phyloP scores from a whole-genome alignment of 2,888 invertebrate species.

The Brachynemurus nebulosus region DNA sequence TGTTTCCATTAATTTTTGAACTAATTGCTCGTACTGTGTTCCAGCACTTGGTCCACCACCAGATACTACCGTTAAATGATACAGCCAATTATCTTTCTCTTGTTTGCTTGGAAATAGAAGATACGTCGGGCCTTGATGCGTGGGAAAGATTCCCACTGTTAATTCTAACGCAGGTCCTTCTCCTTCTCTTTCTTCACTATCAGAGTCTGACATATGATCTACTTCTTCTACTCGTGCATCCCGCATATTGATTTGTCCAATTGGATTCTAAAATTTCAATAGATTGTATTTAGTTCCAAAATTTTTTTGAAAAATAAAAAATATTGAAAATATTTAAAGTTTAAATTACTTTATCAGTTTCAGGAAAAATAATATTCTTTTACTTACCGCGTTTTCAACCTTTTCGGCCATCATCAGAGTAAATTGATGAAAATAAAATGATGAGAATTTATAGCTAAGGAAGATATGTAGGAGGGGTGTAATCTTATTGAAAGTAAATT shows the following conservation, averaged over 20 bases:
- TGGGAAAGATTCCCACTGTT: constrained; percentile 89
- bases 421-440: too few species aligned
- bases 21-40: constrained; percentile 90
- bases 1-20: constrained; percentile 92
- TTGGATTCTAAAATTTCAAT: constrained; percentile 60
- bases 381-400: not conserved
- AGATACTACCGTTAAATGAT: constrained; percentile 80
- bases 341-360: too few species aligned
- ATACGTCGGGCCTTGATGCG: constrained; percentile 89
- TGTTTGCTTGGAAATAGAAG: constrained; percentile 82
- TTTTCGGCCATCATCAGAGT: too few species aligned
- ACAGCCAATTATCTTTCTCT: constrained; percentile 82
- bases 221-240: constrained; percentile 92
- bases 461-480: too few species aligned
- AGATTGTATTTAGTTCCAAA: too few species aligned
- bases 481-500: too few species aligned
- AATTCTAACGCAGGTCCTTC: constrained; percentile 58
- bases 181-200: constrained; percentile 73
- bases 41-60: constrained; percentile 84
- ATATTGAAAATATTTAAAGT: too few species aligned
- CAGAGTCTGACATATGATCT: constrained; percentile 82
- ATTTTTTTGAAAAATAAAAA: not conserved
- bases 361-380: not conserved
- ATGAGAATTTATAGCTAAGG: too few species aligned
- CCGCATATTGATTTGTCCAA: constrained; percentile 90